These are phyloP conservation scores for Drosophila borealis DNA, from an alignment of 2,888 invertebrate genomes.

Conservation along the genomic window DNA sequence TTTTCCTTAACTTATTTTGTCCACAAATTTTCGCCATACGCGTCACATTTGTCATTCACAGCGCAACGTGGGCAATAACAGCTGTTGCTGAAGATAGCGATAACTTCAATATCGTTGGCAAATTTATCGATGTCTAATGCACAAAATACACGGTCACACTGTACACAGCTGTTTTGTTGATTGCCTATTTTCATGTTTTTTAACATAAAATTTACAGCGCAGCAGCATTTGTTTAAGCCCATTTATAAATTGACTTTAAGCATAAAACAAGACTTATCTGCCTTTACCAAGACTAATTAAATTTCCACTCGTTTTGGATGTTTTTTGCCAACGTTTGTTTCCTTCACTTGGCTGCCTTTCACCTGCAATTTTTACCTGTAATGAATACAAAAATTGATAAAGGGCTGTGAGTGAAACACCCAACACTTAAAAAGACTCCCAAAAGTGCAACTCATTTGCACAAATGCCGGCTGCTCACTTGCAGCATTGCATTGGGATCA, in stretches of 20 bases:
- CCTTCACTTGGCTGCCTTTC: too few species aligned
- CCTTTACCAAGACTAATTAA: too few species aligned
- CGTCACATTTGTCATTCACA: slow-evolving; percentile 44
- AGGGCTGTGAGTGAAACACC: too few species aligned
- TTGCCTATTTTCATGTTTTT: background rate
- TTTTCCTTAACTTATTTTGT: slow-evolving; percentile 6
- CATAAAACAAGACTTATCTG: too few species aligned
- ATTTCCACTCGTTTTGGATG: too few species aligned
- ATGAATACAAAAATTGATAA: too few species aligned
- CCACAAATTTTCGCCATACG: slow-evolving; percentile 30
- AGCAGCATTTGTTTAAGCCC: background rate
- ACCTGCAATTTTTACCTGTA: too few species aligned
- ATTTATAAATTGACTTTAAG: too few species aligned
- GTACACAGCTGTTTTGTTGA: background rate
- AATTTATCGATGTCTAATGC: background rate
- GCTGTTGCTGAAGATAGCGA: slow-evolving; percentile 17
- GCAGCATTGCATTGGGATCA: slow-evolving; percentile 30
- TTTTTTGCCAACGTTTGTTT: too few species aligned
- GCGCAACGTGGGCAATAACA: slow-evolving; percentile 26
- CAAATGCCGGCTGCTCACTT: slow-evolving; percentile 12
- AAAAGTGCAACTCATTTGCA: slow-evolving; percentile 1
- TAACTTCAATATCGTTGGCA: background rate
- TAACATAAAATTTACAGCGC: background rate
- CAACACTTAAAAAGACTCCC: too few species aligned
- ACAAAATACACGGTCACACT: background rate